Conservation (phyloP, 2,888 invertebrate genomes). For the Blomia tropicalis region DNA sequence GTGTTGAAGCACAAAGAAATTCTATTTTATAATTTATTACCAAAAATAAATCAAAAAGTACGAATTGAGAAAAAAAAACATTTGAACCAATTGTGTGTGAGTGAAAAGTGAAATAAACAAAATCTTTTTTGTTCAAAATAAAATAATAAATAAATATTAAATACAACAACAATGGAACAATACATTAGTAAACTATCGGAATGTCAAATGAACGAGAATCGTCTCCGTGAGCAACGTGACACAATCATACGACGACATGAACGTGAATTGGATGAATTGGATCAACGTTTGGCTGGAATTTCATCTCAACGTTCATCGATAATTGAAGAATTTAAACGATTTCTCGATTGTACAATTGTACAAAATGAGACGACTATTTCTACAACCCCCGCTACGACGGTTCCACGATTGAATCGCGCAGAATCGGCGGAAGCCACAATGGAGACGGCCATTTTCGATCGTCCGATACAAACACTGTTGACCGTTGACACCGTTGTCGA, state of each 20-base stretch:
- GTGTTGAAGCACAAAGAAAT: too few species aligned
- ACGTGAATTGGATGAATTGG: slow-evolving; percentile 3
- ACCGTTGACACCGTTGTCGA: neutral
- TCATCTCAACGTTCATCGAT: neutral
- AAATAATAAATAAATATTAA: too few species aligned
- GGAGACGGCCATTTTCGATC: neutral
- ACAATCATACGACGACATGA: neutral
- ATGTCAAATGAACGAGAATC: neutral
- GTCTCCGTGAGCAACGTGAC: neutral
- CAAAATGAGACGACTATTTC: neutral
- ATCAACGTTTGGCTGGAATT: neutral
- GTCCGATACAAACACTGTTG: neutral
- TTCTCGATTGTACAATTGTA: neutral
- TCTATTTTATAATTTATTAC: too few species aligned
- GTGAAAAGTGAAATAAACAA: too few species aligned
- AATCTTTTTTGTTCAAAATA: too few species aligned
- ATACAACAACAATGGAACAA: slow-evolving; percentile 2
- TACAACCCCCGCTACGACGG: neutral
- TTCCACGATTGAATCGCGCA: neutral
- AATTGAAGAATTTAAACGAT: neutral
- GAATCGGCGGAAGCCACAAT: neutral
- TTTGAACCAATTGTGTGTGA: too few species aligned
- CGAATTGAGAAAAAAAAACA: too few species aligned
- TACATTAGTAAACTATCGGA: neutral
- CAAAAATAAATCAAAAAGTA: too few species aligned